Base-by-base conservation (phyloP, 2,888 invertebrate genomes). In the Drosophila engyochracea region DNA sequence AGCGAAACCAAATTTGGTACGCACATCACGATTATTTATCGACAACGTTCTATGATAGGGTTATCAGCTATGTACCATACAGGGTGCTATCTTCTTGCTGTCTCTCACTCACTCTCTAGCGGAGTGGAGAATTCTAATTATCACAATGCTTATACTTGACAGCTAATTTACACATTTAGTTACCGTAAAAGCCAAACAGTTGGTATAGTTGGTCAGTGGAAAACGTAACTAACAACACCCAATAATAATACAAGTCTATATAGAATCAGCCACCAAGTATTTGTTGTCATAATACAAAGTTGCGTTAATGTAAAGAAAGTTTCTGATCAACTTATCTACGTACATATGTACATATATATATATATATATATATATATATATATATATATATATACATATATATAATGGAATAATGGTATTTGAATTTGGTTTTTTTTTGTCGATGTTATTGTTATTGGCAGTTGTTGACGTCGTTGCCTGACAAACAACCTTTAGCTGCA, bases 91-190 rank as follows among this genome's bases (percentile, higher is more conserved):
- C 47, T 47, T 16, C 47, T 9, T 2, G 22, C 9, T 54, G 22
- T 54, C 1, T 25, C 10, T 33, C 35, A 9, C 28, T 35, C 2
- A 28, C 19, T 28, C 19, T 30, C 14, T 54, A 51, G 31, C 61
- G 41, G 53, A 49, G 35, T 53, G 52, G 54, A 53, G 37, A 70
- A 62, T 69, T 78, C 64, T 71, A 67, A 76, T 68, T 79, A 76
- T 71, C 58, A 39, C 66, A 30, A 30, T 67, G 59, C 74, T 65
- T 65, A 58, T 62, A 54, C 41, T 74, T 55, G 51, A 54, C 79
- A 53, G 49, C 68, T 58, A 39, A 41, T 58, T 78, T 58, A 53
- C 66, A 72, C 51, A 39, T 39, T 65, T 37, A 16, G 51, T 65
- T 39, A 22, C 49, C 30, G 55, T 19, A n/a, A 54, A 22, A 19